Evolutionary conservation across 2,797 vertebrate species (phyloP).

Genomic region (Erpetoichthys calabaricus): DNA sequence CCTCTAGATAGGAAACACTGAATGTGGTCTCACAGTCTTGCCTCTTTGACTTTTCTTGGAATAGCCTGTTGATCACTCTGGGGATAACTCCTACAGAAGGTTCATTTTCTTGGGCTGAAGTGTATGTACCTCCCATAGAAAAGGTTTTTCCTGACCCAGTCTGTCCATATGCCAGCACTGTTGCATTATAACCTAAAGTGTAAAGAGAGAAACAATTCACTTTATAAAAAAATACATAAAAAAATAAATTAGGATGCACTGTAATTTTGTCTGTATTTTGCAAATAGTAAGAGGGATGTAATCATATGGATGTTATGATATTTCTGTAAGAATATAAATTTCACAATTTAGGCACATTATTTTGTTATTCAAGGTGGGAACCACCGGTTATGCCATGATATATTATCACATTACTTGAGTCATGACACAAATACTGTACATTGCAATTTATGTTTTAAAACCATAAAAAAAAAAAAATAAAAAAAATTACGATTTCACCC

Average conservation of each 20-base stretch:
- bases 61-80: constrained; percentile 69
- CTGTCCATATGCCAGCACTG: constrained; percentile 87
- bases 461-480: too few species aligned
- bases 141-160: constrained; percentile 92
- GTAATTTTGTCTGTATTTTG: too few species aligned
- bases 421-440: too few species aligned
- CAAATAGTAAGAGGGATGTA: too few species aligned
- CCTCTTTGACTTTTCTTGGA: constrained; percentile 60
- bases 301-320: too few species aligned
- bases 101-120: constrained; percentile 71
- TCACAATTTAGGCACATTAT: too few species aligned
- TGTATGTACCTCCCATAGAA: constrained; percentile 90
- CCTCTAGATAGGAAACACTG: constrained; percentile 85
- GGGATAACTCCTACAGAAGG: constrained; percentile 80
- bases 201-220: constrained; percentile 12
- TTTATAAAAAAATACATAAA: neutral
- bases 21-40: constrained; percentile 59
- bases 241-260: neutral
- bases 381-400: too few species aligned
- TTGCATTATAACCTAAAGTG: constrained; percentile 78
- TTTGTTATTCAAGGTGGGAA: too few species aligned
- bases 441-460: too few species aligned
- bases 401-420: too few species aligned
- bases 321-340: too few species aligned
- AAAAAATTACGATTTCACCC: too few species aligned